A percentile compares a stretch with the other conserved stretches of the same genome.
Evolutionary conservation across 2,797 vertebrate genomes (phyloP).

Genomic region (Dendrocincla tyrannina): DNA sequence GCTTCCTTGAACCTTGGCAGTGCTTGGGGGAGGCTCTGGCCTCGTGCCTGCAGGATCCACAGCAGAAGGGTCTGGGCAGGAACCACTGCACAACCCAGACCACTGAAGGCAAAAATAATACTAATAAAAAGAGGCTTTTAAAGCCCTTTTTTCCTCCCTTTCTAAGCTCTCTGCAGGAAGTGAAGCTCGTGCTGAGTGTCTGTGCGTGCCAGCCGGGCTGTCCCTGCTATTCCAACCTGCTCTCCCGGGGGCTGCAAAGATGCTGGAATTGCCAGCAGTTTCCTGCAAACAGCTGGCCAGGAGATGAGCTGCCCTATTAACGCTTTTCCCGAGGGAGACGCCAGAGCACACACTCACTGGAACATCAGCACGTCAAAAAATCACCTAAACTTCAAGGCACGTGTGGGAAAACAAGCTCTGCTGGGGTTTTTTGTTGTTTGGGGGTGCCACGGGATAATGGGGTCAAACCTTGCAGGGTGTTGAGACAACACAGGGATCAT

Average conservation of each 20-base stretch:
- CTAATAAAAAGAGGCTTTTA: background rate
- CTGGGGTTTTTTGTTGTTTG: background rate
- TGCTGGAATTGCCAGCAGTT: background rate
- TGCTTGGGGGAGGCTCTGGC: background rate
- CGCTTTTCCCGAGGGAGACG: background rate
- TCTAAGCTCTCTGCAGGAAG: background rate
- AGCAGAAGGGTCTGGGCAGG: background rate
- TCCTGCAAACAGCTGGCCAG: background rate
- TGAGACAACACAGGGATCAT: background rate
- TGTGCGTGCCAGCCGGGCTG: background rate
- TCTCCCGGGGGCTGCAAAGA: background rate
- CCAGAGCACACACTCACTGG: background rate
- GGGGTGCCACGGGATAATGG: background rate
- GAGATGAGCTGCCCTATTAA: background rate
- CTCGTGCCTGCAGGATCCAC: background rate
- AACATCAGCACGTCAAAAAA: background rate
- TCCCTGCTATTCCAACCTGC: background rate
- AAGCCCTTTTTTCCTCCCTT: accelerated
- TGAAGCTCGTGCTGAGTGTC: background rate
- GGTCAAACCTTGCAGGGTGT: background rate
- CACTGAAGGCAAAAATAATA: background rate
- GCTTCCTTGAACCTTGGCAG: slow-evolving; percentile 23
- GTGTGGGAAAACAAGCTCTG: background rate
- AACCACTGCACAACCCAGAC: too few relatives aligned
- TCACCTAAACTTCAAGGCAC: background rate